Percentiles rank a stretch among this genome's conserved stretches.
Conservation (phyloP, 2,113 vertebrate species). For the Potamarius usumacintae region DNA sequence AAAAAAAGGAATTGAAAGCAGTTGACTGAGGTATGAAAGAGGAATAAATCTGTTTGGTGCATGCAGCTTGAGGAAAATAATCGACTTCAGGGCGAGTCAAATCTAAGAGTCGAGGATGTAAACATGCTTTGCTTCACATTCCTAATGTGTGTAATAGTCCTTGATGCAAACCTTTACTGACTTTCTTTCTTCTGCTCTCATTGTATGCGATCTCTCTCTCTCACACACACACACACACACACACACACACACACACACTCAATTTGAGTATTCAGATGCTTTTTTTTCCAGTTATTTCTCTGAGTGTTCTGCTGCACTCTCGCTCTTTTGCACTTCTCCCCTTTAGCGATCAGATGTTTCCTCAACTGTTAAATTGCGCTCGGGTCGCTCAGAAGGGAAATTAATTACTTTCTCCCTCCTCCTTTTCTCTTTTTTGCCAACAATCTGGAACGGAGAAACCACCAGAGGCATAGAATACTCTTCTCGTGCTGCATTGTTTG, state of each 20-base stretch:
- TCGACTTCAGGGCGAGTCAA: not conserved
- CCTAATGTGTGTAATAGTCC: not conserved
- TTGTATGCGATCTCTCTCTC: not conserved
- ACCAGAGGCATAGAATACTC: conserved; percentile 34
- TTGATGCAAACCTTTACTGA: not conserved
- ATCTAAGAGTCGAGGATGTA: not conserved
- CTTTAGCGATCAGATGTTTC: conserved; percentile 71
- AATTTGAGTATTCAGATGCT: conserved; percentile 10
- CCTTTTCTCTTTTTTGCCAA: conserved; percentile 27
- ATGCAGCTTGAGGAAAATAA: not conserved
- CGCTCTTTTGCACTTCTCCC: conserved; percentile 55
- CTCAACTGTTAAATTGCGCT: conserved; percentile 74
- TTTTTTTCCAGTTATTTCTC: not conserved
- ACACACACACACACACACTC: not conserved
- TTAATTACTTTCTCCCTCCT: conserved; percentile 71
- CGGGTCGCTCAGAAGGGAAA: conserved; percentile 70
- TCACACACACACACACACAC: not conserved
- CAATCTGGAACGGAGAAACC: conserved; percentile 18
- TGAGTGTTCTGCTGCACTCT: conserved; percentile 8
- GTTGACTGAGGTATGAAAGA: not conserved
- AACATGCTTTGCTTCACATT: not conserved
- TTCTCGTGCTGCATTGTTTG: conserved; percentile 1
- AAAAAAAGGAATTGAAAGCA: not conserved
- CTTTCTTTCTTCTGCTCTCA: not conserved
- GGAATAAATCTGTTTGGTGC: not conserved